Base-by-base conservation (phyloP, 2,888 invertebrate genomes). In the Synanthedon formicaeformis region DNA sequence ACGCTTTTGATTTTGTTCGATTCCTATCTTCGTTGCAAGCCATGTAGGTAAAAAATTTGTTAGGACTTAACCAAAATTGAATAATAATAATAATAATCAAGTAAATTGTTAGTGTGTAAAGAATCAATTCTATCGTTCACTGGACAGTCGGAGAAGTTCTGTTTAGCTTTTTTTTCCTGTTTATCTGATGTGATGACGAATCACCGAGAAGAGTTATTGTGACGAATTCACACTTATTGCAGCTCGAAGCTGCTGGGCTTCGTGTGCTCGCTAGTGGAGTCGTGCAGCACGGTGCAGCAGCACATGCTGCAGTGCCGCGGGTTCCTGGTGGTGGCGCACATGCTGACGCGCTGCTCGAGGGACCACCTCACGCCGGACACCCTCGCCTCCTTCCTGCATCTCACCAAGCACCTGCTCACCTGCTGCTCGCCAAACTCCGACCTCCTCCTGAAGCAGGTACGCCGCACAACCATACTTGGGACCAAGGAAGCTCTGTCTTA, bases 261-360 rank as follows among this genome's bases (percentile, higher is more conserved):
- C 88, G 96, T 99, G 68, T 98, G 98, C 81, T 98, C 98, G 73
- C 89, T 99, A 73, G 95, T 99, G 63, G 97, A 98, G 81, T 96
- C 96, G 49, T 99, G 98, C 64, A 94, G 96, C 74, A 97, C 97
- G 45, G 98, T 99, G 56, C 99, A 99, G 77, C 99, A 99, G 77
- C 99, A 99, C 81, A 97, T 99, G 95, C 95, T 98, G 78, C 99
- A 99, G 82, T 98, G 97, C 80, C 93, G 98, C 66, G 99, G 99
- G 56, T 99, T 99, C 86, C 91, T 99, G 67, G 98, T 99, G 60
- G 97, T 99, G 78, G 97, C 98, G 63, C 97, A 96, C 81, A 95
- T 98, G 92, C 91, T 99, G 67, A 97, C 98, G 81, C 91, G 96
- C 66, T 97, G 96, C 57, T 95, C 93, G 52, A 90, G 96, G 59